phyloP scores from a whole-genome alignment of 2,888 invertebrate genomes.

The Phaonia tiefii region DNA sequence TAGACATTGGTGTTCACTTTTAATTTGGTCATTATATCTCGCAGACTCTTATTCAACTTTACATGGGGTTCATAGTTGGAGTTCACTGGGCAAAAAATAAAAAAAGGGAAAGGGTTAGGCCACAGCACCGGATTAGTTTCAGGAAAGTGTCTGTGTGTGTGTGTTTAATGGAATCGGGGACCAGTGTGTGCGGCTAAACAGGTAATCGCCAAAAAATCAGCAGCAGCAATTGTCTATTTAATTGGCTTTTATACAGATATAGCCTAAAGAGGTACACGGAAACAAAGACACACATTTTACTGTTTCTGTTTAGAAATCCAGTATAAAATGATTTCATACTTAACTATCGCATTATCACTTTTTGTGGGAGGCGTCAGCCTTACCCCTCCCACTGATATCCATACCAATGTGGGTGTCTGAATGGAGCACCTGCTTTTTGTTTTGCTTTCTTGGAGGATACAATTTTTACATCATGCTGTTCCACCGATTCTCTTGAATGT shows the following conservation, averaged over 20 bases:
- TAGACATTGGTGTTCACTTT: constrained; percentile 47
- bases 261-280: constrained; percentile 23
- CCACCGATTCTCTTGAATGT: constrained; percentile 25
- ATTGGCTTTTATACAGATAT: constrained; percentile 22
- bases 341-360: constrained; percentile 1
- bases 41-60: constrained; percentile 29
- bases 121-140: neutral
- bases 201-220: constrained; percentile 1
- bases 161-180: neutral
- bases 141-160: constrained; percentile 42
- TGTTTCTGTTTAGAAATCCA: neutral
- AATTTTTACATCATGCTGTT: neutral
- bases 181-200: neutral
- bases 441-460: neutral
- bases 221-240: constrained; percentile 17
- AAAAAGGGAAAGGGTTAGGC: constrained; percentile 24
- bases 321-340: constrained; percentile 19
- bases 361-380: too few species aligned
- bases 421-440: constrained; percentile 31
- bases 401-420: constrained; percentile 2
- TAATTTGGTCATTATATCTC: constrained; percentile 43
- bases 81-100: neutral
- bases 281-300: too few species aligned
- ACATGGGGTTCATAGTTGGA: neutral
- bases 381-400: too few species aligned